A percentile compares a stretch with the other conserved stretches of the same genome.
phyloP scores from a whole-genome alignment of 2,888 invertebrate species.

The Hirtodrosophila confusa region DNA sequence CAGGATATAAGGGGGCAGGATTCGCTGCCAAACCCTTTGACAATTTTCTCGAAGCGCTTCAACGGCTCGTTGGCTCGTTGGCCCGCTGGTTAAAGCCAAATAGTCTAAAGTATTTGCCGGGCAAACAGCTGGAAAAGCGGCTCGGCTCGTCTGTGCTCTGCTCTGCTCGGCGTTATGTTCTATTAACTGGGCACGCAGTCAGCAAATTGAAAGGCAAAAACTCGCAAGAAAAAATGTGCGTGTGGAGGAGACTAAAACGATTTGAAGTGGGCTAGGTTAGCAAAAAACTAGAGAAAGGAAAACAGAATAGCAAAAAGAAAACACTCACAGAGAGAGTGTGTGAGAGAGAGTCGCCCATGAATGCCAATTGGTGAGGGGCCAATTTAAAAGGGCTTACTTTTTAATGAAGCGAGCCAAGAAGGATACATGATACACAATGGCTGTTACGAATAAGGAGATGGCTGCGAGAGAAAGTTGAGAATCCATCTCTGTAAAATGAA shows the following conservation, averaged over 20 bases:
- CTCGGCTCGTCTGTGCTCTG: too few relatives aligned
- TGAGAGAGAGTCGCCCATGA: slow-evolving; percentile 39
- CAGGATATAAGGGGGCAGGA: background rate
- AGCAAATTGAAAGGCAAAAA: slow-evolving; percentile 65
- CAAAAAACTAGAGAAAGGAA: background rate
- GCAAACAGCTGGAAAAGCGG: slow-evolving; percentile 67
- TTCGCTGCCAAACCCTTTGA: slow-evolving; percentile 51
- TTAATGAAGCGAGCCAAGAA: slow-evolving; percentile 67
- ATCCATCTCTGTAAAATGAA: slow-evolving; percentile 40
- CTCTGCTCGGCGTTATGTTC: slow-evolving; percentile 32
- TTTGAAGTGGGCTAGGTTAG: slow-evolving; percentile 21
- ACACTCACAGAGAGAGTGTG: slow-evolving; percentile 6
- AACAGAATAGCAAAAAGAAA: slow-evolving; percentile 15
- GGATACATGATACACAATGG: slow-evolving; percentile 47
- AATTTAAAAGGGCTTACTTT: slow-evolving; percentile 78
- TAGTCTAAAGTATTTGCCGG: slow-evolving; percentile 61
- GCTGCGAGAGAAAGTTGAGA: background rate
- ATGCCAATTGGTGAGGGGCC: slow-evolving; percentile 65
- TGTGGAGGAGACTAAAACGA: slow-evolving; percentile 39
- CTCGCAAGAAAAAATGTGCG: slow-evolving; percentile 25
- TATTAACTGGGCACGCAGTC: slow-evolving; percentile 57
- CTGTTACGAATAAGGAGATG: slow-evolving; percentile 6
- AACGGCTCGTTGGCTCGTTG: slow-evolving; percentile 47
- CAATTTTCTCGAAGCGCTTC: slow-evolving; percentile 50
- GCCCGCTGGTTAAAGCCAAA: slow-evolving; percentile 32